phyloP scores from a whole-genome alignment of 2,888 invertebrate species.

The Pseudococcus jackbeardsleyi region DNA sequence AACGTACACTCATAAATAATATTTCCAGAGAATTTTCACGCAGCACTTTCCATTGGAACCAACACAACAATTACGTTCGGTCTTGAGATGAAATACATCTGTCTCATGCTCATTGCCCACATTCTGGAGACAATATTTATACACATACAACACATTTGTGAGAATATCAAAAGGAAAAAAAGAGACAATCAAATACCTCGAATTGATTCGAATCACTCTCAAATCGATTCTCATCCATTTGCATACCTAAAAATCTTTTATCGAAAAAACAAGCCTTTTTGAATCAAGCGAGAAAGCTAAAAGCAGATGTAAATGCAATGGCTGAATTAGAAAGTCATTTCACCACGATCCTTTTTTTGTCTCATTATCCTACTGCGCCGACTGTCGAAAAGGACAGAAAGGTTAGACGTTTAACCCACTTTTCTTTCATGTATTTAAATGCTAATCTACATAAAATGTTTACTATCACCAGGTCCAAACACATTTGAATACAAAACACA shows the following conservation, averaged over 20 bases:
- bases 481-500: not conserved
- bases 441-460: not conserved
- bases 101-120: not conserved
- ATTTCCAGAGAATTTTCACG: no score
- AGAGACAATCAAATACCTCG: not conserved
- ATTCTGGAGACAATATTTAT: not conserved
- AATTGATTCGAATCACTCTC: not conserved
- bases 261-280: not conserved
- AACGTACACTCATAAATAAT: no score
- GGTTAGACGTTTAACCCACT: not conserved
- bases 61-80: no score
- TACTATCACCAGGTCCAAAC: not conserved
- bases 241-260: not conserved
- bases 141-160: not conserved
- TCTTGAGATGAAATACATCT: not conserved
- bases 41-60: no score
- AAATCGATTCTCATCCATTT: not conserved
- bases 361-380: not conserved
- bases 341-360: not conserved
- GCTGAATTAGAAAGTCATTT: not conserved
- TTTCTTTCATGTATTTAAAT: not conserved
- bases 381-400: not conserved
- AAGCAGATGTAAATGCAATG: slow-evolving; percentile 12
- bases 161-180: not conserved
- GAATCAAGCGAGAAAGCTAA: not conserved